Evolutionary conservation across 2,888 invertebrate genomes (phyloP), one percentile per base, ranked within the genome.

Genomic region (Coelogynopora nodosa): DNA sequence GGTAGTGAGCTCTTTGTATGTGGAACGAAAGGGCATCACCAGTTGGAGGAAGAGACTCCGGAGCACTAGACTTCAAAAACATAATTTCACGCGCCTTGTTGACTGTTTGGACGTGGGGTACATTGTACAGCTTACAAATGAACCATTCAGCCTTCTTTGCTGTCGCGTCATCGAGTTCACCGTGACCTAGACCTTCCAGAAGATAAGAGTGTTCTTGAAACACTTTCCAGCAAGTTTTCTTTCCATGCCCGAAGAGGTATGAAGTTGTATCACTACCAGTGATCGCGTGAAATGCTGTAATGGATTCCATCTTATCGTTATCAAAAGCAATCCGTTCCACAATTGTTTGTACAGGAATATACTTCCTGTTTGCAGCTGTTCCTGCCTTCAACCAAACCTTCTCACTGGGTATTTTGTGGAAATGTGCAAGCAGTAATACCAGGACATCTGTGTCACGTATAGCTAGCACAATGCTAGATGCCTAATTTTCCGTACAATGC

Each of bases 361-460:
- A 74, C 74, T 74, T 74, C 49, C 13, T 30, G 29, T 85, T 82
- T 86, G 27, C 86, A 82, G 10, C 83, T 31, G 28, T 31, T 86
- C 84, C 23, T 74, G 74, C 27, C 23, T 74, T 23, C 74, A 86
- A 84, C 31, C 83, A 86, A 23, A 86, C 13, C 31, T 86, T 23
- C 1, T 26, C 18, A 31, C 84, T 26, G 84, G 83, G 26, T 49
- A 86, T 86, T 29, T 86, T 85, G 26, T 23, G 5, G 31, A 85
- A 84, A 84, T 86, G 86, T n/a, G 83, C 86, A 26, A 86, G 30
- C n/a, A 86, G 30, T 23, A 86, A 31, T 30, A 86, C 31, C 18
- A 85, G 84, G 10, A 86, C 83, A 86, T 86, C 86, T 26, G 83
- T 86, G 30, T 86, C 83, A 27, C 84, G 83, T 23, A 29, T 83